These are phyloP conservation scores for Taxidea taxus DNA, from an alignment of 2,113 vertebrate species.

Conservation along the genomic window DNA sequence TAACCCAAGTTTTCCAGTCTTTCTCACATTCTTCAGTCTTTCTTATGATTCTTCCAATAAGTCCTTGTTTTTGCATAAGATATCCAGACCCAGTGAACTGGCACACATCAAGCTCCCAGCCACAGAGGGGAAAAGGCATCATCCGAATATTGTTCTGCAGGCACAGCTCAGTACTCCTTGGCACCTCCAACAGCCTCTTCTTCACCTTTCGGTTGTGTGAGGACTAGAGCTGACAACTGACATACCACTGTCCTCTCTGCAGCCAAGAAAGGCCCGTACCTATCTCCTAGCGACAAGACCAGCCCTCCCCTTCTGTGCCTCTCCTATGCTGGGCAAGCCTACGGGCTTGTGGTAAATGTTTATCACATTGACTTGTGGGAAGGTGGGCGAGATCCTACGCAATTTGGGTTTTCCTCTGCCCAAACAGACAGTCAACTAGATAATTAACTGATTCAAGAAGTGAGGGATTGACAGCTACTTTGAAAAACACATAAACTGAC, in stretches of 20 bases:
- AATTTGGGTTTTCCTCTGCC: slow-evolving; percentile 44
- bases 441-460: slow-evolving; percentile 66
- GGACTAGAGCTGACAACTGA: neutral
- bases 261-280: too few relatives aligned
- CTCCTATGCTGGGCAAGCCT: neutral
- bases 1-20: neutral
- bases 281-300: neutral
- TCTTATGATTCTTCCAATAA: neutral
- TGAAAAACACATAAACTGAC: slow-evolving; percentile 55
- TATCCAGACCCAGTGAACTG: neutral
- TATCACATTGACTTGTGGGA: neutral
- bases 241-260: neutral
- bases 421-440: slow-evolving; percentile 47
- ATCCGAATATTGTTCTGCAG: neutral
- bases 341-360: slow-evolving; percentile 2
- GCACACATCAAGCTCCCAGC: neutral
- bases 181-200: neutral
- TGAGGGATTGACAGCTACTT: slow-evolving; percentile 56
- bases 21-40: neutral
- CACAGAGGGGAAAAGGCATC: fast-evolving
- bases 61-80: neutral
- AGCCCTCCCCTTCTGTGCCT: neutral
- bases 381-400: neutral
- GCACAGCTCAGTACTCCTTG: neutral
- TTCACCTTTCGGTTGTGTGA: neutral